phyloP scores from a whole-genome alignment of 2,797 vertebrate genomes.

The Petrocephalus schoutedeni region DNA sequence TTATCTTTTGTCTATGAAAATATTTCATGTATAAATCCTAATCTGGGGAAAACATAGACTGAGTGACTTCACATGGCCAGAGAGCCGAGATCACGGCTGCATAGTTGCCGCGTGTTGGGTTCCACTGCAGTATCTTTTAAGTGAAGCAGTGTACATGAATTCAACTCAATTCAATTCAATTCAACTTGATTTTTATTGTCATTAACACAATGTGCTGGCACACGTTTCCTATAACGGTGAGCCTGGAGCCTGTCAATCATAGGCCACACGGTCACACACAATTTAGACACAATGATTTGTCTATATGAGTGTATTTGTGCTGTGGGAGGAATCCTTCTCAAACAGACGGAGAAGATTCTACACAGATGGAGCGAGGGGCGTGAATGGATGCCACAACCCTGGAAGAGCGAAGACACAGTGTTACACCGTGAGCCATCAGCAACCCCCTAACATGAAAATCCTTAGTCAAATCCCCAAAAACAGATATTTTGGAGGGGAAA shows the following conservation, averaged over 20 bases:
- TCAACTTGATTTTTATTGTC: too few species aligned
- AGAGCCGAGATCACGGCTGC: not conserved
- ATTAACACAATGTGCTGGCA: too few species aligned
- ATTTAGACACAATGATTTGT: not conserved
- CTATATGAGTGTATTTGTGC: not conserved
- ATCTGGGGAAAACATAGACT: not conserved
- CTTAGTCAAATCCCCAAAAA: not conserved
- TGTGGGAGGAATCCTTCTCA: not conserved
- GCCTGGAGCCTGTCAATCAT: not conserved
- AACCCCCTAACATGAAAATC: not conserved
- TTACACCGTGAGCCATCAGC: not conserved
- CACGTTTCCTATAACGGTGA: not conserved
- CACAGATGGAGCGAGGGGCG: not conserved
- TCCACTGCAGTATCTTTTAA: not conserved
- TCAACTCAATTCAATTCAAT: not conserved
- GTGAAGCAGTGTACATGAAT: not conserved
- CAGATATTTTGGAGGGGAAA: not conserved
- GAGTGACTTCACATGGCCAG: not conserved
- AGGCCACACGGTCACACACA: not conserved
- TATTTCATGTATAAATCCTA: not conserved
- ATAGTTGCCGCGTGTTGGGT: not conserved
- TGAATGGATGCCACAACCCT: not conserved
- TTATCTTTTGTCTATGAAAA: conserved; percentile 2
- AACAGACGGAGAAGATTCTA: not conserved
- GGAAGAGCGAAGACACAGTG: not conserved